Percentiles rank a stretch among this genome's conserved stretches.
phyloP scores from a whole-genome alignment of 2,797 vertebrate species.

The Pseudochirops corinnae region DNA sequence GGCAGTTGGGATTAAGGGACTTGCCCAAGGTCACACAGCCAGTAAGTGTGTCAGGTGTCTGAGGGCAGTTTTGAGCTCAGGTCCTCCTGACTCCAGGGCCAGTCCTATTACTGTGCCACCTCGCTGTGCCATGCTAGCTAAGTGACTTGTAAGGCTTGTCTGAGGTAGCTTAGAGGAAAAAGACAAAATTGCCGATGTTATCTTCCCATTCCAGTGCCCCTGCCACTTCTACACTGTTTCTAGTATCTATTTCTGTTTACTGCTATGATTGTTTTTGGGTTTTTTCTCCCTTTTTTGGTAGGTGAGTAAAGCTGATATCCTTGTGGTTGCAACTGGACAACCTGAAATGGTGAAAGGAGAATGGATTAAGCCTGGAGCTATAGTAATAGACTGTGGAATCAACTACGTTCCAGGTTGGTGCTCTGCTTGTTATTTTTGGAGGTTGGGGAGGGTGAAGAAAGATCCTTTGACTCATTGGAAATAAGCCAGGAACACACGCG shows the following conservation, averaged over 20 bases:
- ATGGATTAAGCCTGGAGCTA: conserved; percentile 97
- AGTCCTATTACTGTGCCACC: no score
- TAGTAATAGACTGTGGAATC: conserved; percentile 99
- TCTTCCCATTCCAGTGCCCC: background rate
- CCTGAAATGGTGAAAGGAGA: conserved; percentile 97
- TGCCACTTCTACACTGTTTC: background rate
- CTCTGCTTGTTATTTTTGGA: background rate
- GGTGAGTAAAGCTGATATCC: conserved; percentile 95
- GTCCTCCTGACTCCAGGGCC: no score
- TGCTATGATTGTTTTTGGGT: background rate
- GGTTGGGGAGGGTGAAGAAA: background rate
- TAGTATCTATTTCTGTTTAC: background rate
- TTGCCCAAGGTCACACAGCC: no score
- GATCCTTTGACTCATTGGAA: background rate
- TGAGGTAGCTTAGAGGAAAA: background rate
- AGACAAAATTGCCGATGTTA: background rate
- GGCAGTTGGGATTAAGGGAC: no score
- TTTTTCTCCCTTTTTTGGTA: conserved; percentile 74
- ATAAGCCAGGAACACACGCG: background rate
- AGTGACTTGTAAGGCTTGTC: background rate
- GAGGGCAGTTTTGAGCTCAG: no score
- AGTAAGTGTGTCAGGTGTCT: no score
- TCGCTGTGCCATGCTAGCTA: background rate
- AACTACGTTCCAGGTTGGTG: conserved; percentile 94
- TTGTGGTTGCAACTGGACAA: conserved; percentile 96